Percentiles rank a stretch among this genome's conserved stretches.
These are phyloP conservation scores for Pentamera pediparva DNA, from an alignment of 53 echinoderm and acorn worm genomes.

Conservation along the genomic window DNA sequence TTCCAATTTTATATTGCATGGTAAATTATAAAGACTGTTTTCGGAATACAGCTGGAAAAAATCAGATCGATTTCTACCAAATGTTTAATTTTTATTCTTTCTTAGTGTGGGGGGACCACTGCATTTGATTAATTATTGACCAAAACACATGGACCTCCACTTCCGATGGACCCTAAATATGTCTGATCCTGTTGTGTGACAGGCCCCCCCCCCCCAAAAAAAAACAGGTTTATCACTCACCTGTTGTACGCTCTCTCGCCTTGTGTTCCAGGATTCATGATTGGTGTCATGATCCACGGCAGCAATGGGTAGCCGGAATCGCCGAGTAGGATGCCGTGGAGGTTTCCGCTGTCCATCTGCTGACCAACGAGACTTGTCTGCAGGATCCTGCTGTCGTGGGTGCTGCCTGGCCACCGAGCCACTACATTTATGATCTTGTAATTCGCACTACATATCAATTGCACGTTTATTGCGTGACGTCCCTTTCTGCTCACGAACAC, in stretches of 20 bases:
- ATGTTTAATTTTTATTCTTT: too few relatives aligned
- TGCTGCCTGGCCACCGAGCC: constrained; percentile 3
- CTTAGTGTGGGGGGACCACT: too few relatives aligned
- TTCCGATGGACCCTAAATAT: too few relatives aligned
- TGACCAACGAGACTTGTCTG: not conserved
- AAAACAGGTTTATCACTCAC: not conserved
- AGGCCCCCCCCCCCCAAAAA: not conserved
- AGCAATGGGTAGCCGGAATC: not conserved
- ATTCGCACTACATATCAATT: constrained; percentile 3
- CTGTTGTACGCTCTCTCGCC: constrained; percentile 26
- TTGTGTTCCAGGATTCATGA: constrained; percentile 5
- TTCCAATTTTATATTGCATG: too few relatives aligned
- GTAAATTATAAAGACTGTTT: too few relatives aligned
- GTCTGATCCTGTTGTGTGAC: too few relatives aligned
- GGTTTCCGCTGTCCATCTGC: not conserved
- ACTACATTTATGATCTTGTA: constrained; percentile 14
- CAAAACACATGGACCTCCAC: too few relatives aligned
- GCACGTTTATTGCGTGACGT: constrained; percentile 9
- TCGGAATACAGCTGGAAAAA: too few relatives aligned
- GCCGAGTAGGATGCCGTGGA: constrained; percentile 1
- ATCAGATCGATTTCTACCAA: too few relatives aligned
- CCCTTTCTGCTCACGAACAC: not conserved
- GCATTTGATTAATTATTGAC: too few relatives aligned
- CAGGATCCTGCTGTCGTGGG: constrained; percentile 10
- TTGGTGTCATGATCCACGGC: constrained; percentile 45